Conservation (phyloP, 2,113 vertebrate species). For the Peromyscus leucopus region DNA sequence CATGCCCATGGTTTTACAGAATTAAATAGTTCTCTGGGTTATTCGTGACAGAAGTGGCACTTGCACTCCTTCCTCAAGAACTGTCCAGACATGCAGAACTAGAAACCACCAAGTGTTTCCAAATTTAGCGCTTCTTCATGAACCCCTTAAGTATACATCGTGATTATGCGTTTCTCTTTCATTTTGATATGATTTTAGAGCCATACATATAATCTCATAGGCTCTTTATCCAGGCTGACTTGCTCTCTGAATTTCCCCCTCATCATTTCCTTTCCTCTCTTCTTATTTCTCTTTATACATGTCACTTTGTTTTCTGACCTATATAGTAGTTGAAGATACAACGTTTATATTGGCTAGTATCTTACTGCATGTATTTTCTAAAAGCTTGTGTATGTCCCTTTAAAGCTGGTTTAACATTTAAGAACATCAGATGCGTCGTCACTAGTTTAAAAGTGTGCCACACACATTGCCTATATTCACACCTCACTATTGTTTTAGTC, state of each 20-base stretch:
- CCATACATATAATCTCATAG: background rate
- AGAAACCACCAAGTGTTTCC: background rate
- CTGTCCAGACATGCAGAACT: background rate
- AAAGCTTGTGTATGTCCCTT: background rate
- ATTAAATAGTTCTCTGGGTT: background rate
- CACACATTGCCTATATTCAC: too few relatives aligned
- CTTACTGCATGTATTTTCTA: background rate
- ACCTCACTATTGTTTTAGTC: background rate
- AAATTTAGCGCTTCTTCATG: background rate
- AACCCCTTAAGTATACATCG: background rate
- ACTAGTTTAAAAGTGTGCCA: background rate
- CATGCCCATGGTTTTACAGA: background rate
- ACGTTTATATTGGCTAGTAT: background rate
- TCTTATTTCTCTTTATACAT: background rate
- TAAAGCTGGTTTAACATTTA: background rate
- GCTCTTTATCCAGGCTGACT: background rate
- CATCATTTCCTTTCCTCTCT: background rate
- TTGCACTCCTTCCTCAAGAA: background rate
- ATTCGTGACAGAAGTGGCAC: background rate
- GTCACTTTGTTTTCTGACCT: background rate
- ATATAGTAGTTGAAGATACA: background rate
- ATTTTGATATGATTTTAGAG: slow-evolving; percentile 23
- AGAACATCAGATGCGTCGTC: too few relatives aligned
- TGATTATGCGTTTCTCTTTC: background rate
- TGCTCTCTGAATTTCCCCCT: background rate